Percentiles rank a stretch among this genome's conserved stretches.
These are phyloP conservation scores for Ammodytes marinus DNA, from an alignment of 2,113 vertebrate species.

Conservation along the genomic window DNA sequence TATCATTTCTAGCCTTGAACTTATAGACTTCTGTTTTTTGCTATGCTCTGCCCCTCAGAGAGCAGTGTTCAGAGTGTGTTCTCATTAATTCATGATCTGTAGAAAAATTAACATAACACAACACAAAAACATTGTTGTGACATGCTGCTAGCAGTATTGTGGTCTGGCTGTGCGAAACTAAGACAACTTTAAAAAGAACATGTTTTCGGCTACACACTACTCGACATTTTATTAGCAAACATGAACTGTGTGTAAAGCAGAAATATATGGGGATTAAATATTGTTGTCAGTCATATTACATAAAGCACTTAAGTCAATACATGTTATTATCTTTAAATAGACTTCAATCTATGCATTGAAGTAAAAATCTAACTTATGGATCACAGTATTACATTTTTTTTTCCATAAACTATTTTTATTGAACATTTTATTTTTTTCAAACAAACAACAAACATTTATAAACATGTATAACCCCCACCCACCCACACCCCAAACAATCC, in stretches of 20 bases:
- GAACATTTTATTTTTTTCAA: too few relatives aligned
- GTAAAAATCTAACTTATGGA: neutral
- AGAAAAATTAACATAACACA: neutral
- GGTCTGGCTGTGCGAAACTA: too few relatives aligned
- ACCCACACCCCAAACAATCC: too few relatives aligned
- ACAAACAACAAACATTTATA: too few relatives aligned
- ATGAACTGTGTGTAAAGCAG: conserved; percentile 16
- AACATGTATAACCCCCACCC: too few relatives aligned
- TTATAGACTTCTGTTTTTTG: conserved; percentile 1
- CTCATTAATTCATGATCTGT: conserved; percentile 15
- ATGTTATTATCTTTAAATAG: neutral
- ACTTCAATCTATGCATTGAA: neutral
- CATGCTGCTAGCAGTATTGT: too few relatives aligned
- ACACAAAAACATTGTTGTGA: neutral
- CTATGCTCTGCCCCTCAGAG: neutral
- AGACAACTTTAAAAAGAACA: conserved; percentile 23
- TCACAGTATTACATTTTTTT: too few relatives aligned
- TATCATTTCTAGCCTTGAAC: conserved; percentile 25
- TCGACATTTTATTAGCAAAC: neutral
- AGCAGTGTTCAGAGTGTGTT: neutral
- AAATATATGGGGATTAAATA: neutral
- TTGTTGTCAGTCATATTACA: conserved; percentile 6
- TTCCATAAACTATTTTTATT: too few relatives aligned
- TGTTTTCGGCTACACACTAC: neutral
- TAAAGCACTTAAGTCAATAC: neutral